phyloP scores from a whole-genome alignment of 1,140 invertebrate genomes.

The Zophobas morio region DNA sequence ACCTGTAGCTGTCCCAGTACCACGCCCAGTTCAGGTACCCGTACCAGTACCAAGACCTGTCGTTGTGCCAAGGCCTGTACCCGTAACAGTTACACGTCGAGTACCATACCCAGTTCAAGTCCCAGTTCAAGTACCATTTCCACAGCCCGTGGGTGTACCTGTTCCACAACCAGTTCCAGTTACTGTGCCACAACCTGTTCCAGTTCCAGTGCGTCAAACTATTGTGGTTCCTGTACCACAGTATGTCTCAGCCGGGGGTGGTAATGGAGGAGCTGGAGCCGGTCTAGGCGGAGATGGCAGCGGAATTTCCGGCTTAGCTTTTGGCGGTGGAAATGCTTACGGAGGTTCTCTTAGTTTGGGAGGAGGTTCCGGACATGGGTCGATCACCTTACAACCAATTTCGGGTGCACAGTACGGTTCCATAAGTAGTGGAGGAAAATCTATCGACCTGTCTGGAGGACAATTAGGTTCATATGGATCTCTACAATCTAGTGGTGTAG shows the following conservation, averaged over 20 bases:
- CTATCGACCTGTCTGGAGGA: not conserved
- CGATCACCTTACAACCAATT: conserved; percentile 14
- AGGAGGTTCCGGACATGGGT: conserved; percentile 45
- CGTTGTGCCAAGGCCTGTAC: conserved; percentile 54
- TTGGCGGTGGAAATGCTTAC: conserved; percentile 20
- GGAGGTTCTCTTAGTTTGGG: conserved; percentile 44
- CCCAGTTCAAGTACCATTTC: conserved; percentile 50
- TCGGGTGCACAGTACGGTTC: not conserved
- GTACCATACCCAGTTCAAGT: no score
- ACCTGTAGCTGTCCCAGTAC: conserved; percentile 65
- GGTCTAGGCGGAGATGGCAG: conserved; percentile 51
- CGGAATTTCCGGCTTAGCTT: conserved; percentile 36
- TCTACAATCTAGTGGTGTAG: not conserved
- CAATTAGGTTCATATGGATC: not conserved
- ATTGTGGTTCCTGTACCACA: conserved; percentile 61
- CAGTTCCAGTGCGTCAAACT: conserved; percentile 63
- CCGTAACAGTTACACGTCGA: no score
- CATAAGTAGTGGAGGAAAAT: not conserved
- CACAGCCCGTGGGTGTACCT: conserved; percentile 60
- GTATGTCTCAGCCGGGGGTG: conserved; percentile 62
- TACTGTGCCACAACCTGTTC: conserved; percentile 60
- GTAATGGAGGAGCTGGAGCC: conserved; percentile 49
- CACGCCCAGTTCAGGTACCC: conserved; percentile 65
- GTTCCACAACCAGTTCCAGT: conserved; percentile 57
- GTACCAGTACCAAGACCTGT: conserved; percentile 64